A percentile compares a stretch with the other conserved stretches of the same genome.
Conservation (phyloP, 2,888 invertebrate genomes). For the Zeuzera pyrina region DNA sequence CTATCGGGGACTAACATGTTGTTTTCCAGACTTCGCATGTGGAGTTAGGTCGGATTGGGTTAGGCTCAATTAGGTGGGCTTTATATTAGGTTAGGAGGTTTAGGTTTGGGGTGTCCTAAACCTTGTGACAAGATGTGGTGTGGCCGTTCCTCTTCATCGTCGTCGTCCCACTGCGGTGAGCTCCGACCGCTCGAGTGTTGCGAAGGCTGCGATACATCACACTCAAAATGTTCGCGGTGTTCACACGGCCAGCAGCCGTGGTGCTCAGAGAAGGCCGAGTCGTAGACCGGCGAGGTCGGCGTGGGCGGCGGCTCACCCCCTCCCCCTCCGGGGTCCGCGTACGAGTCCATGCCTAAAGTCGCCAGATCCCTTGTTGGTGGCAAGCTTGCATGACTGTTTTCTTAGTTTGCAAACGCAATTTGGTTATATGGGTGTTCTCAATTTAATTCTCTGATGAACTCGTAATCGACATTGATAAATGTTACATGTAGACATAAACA, state of each 20-base stretch:
- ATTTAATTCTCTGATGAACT: too few species aligned
- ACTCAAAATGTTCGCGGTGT: constrained; percentile 48
- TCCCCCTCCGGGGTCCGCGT: constrained; percentile 62
- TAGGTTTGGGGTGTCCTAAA: constrained; percentile 37
- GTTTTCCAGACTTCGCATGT: too few species aligned
- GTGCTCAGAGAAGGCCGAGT: constrained; percentile 66
- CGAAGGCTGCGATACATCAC: constrained; percentile 49
- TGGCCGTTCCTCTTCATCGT: constrained; percentile 56
- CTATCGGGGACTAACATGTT: too few species aligned
- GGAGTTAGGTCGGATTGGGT: too few species aligned
- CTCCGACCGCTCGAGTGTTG: constrained; percentile 60
- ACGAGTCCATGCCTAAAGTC: constrained; percentile 65
- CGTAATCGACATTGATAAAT: too few species aligned
- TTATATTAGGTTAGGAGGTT: neutral
- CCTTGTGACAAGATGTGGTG: constrained; percentile 57
- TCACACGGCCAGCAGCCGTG: constrained; percentile 66
- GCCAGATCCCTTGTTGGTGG: too few species aligned
- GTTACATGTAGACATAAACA: too few species aligned
- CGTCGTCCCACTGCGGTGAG: constrained; percentile 63
- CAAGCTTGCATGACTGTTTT: too few species aligned
- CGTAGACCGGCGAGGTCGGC: constrained; percentile 64
- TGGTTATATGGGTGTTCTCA: too few species aligned
- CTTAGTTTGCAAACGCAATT: too few species aligned
- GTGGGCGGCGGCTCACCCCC: constrained; percentile 56
- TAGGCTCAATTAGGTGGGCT: too few species aligned